Conservation (phyloP, 2,888 invertebrate species). For the Lamproptera curius region DNA sequence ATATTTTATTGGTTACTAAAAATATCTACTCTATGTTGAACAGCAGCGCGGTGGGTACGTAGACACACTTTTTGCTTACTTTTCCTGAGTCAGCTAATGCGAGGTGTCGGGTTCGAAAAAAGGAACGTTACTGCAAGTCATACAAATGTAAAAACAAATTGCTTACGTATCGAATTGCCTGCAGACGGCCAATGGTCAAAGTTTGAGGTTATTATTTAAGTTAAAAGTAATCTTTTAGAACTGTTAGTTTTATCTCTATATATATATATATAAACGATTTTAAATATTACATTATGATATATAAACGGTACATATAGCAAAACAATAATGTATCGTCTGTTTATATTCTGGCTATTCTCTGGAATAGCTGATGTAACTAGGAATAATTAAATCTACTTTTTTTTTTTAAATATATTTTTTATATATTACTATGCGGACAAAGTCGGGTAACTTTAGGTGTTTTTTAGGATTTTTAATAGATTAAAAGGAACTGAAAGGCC, state of each 20-base stretch:
- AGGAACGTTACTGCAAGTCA: conserved; percentile 48
- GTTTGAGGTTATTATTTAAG: background rate
- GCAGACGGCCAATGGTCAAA: conserved; percentile 4
- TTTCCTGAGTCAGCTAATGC: conserved; percentile 52
- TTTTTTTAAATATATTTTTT: background rate
- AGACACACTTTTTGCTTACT: conserved; percentile 25
- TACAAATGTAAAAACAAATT: conserved; percentile 39
- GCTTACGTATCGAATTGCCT: conserved; percentile 32
- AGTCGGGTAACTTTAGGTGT: too few relatives aligned
- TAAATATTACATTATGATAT: background rate
- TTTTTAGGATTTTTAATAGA: too few relatives aligned
- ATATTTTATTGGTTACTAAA: too few relatives aligned
- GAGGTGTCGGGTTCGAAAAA: conserved; percentile 39
- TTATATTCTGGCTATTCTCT: background rate
- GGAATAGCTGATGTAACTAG: too few relatives aligned
- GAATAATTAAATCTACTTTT: background rate
- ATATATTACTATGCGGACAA: too few relatives aligned
- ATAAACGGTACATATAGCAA: background rate
- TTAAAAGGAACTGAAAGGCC: too few relatives aligned
- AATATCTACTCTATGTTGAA: conserved; percentile 8
- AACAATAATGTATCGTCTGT: background rate
- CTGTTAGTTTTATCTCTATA: background rate
- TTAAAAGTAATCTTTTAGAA: background rate
- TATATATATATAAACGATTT: background rate
- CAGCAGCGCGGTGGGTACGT: conserved; percentile 11